Conservation (phyloP, 2,888 invertebrate genomes). For the Trichopoda pennipes region DNA sequence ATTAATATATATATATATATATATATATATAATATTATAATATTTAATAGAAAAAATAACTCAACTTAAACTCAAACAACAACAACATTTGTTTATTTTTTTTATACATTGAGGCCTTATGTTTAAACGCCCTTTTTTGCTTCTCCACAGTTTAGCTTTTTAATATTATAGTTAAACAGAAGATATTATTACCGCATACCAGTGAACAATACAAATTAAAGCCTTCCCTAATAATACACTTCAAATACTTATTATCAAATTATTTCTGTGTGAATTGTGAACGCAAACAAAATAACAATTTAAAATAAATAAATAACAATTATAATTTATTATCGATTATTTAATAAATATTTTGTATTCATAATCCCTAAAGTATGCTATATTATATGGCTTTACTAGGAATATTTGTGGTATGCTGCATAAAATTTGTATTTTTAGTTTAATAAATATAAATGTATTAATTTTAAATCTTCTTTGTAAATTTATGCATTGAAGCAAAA, state of each 20-base stretch:
- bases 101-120: too few relatives aligned
- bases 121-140: neutral
- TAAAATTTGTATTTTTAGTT: too few relatives aligned
- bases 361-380: neutral
- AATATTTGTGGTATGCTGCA: neutral
- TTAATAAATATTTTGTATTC: neutral
- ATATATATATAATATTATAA: too few relatives aligned
- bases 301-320: too few relatives aligned
- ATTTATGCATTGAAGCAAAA: too few relatives aligned
- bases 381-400: neutral
- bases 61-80: too few relatives aligned
- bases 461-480: too few relatives aligned
- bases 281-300: neutral
- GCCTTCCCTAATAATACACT: neutral
- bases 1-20: too few relatives aligned
- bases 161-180: neutral
- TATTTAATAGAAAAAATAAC: too few relatives aligned
- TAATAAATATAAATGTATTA: too few relatives aligned
- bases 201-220: too few relatives aligned
- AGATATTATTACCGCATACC: constrained; percentile 8
- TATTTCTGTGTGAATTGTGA: neutral
- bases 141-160: neutral
- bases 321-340: neutral
- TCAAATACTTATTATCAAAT: neutral
- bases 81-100: too few relatives aligned